Percentiles rank a stretch among this genome's conserved stretches.
Conservation (phyloP, 2,888 invertebrate species). For the Entomobrya multifasciata region DNA sequence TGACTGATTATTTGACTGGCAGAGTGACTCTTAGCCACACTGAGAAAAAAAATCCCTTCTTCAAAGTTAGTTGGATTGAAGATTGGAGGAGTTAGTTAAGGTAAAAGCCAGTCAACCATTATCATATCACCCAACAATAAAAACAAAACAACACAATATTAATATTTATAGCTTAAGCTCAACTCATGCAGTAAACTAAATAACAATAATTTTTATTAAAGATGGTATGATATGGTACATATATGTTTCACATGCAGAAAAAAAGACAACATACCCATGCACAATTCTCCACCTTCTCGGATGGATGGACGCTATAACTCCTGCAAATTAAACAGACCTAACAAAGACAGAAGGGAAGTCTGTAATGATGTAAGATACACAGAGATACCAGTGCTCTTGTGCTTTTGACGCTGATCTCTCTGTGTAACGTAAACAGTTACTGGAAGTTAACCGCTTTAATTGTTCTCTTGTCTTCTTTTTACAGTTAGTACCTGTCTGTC, state of each 20-base stretch:
- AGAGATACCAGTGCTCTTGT: neutral
- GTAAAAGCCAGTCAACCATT: constrained; percentile 44
- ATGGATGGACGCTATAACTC: constrained; percentile 2
- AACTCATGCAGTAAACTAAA: constrained; percentile 31
- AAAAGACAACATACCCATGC: neutral
- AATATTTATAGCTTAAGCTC: constrained; percentile 9
- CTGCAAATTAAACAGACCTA: neutral
- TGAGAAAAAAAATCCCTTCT: neutral
- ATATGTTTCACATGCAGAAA: neutral
- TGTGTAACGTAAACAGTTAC: neutral
- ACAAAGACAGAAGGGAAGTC: neutral
- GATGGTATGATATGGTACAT: neutral
- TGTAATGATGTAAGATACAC: too few species aligned
- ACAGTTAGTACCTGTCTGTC: neutral
- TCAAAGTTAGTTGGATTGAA: neutral
- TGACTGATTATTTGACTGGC: constrained; percentile 7
- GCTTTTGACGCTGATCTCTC: neutral
- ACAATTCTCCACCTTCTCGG: constrained; percentile 22
- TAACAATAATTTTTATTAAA: neutral
- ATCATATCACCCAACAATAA: constrained; percentile 31
- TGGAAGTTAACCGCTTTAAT: constrained; percentile 3
- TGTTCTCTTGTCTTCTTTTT: neutral
- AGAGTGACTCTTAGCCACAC: constrained; percentile 13
- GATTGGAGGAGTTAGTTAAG: neutral
- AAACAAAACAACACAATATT: neutral